A percentile compares a stretch with the other conserved stretches of the same genome.
These are phyloP conservation scores for Drosophila pallidifrons DNA, from an alignment of 1,140 invertebrate species.

Conservation along the genomic window DNA sequence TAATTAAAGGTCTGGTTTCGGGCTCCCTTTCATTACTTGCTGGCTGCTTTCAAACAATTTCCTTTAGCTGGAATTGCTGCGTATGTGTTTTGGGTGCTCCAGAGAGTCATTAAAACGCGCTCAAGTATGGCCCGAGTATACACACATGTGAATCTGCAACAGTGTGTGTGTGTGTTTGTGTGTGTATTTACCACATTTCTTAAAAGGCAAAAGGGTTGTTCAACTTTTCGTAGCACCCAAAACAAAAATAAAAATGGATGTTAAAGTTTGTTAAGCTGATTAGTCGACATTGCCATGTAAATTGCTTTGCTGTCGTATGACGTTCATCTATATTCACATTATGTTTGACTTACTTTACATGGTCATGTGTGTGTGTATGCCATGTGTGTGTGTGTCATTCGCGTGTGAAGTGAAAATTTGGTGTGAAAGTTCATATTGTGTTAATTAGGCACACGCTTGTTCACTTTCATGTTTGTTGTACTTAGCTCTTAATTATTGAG, in stretches of 20 bases:
- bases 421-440: conserved; percentile 54
- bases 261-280: conserved; percentile 76
- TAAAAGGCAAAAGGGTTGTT: conserved; percentile 67
- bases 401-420: conserved; percentile 31
- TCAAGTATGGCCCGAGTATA: conserved; percentile 48
- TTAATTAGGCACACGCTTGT: conserved; percentile 43
- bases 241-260: conserved; percentile 30
- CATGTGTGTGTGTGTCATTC: conserved; percentile 10
- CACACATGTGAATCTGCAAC: background rate
- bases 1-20: conserved; percentile 69
- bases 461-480: conserved; percentile 33
- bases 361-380: background rate
- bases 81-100: conserved; percentile 68
- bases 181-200: conserved; percentile 46
- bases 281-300: conserved; percentile 55
- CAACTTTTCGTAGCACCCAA: conserved; percentile 54
- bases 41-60: conserved; percentile 19
- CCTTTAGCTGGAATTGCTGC: conserved; percentile 35
- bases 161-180: conserved; percentile 8
- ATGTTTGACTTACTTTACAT: background rate
- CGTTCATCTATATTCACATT: background rate
- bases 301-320: conserved; percentile 32
- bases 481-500: conserved; percentile 22
- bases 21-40: conserved; percentile 35
- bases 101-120: conserved; percentile 76